Evolutionary conservation across 2,113 vertebrate species (phyloP), one percentile per base, ranked within the genome.

Genomic region (Nerophis ophidion): DNA sequence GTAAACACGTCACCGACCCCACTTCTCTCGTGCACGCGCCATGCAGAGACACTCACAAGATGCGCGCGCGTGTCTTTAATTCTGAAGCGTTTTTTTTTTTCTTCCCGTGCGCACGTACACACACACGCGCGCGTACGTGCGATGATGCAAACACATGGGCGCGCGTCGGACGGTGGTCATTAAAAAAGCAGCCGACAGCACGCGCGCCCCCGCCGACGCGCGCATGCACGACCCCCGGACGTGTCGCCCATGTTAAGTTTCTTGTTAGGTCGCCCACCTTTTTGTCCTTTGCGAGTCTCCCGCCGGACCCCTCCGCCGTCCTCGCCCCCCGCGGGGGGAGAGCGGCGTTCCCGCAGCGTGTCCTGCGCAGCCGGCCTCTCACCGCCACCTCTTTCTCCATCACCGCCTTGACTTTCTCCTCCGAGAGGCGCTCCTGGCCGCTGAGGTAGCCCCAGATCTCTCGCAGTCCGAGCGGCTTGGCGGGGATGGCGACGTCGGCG

Each of bases 271-370:
- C 9, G 53, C 82, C 53, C 74, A 90, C 89, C 88, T 86, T 84
- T 40, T 61, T 80, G 80, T 80, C 79, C 70, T 70, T 80, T 7
- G 45, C 65, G 59, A 84, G 77, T 68, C 75, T 74, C 54, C 77
- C 82, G 8, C 80, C 63, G 71, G 77, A 56, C 56, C 65, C 52
- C 16, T 60, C 72, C 48, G 40, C 74, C 59, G 65, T 38, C 52
- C 0, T 15, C 60, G 72, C 60, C 66, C 89, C 84, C 81, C 90
- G 81, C 60, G 77, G 68, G 65, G 90, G 87, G 33, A 90, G 86
- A 67, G 90, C 86, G 45, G 91, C 90, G 88, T 89, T 88, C 81
- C 90, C 90, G 79, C 92, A 87, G 71, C 92, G 90, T 61, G 89
- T 92, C 87, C 89, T 89, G 80, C 92, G 89, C 68, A 89, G 86